Evolutionary conservation across 2,797 vertebrate species (phyloP).

Genomic region (Onychomys arenicola): DNA sequence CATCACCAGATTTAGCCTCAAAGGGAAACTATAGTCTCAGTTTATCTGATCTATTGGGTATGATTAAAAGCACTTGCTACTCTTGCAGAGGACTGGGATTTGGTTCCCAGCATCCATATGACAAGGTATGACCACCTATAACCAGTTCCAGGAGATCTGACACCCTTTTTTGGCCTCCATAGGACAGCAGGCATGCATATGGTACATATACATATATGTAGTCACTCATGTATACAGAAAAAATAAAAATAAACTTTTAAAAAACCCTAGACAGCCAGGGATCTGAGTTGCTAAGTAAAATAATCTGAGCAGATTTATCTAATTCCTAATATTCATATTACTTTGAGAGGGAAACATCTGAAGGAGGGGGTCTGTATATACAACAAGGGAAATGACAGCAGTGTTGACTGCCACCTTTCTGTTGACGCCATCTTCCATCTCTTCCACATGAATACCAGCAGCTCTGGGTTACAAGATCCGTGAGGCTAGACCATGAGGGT

Average conservation of each 20-base stretch:
- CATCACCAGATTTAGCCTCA: background rate
- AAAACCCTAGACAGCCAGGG: background rate
- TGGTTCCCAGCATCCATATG: background rate
- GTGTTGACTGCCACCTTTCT: background rate
- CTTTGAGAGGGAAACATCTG: background rate
- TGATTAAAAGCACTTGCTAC: background rate
- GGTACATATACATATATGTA: background rate
- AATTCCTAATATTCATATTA: background rate
- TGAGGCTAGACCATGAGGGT: background rate
- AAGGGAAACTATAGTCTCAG: background rate
- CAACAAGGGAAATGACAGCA: background rate
- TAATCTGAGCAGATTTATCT: background rate
- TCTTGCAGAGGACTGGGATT: background rate
- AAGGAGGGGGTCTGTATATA: background rate
- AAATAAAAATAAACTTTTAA: background rate
- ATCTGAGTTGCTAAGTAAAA: slow-evolving; percentile 19
- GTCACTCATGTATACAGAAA: background rate
- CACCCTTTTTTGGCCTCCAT: background rate
- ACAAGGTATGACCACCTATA: background rate
- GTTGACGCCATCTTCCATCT: background rate
- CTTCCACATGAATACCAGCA: background rate
- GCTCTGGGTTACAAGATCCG: background rate
- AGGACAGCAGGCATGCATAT: no score
- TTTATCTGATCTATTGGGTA: background rate
- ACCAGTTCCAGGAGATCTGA: background rate